Base-by-base conservation (phyloP, 2,797 vertebrate genomes). In the Sebastes minor region DNA sequence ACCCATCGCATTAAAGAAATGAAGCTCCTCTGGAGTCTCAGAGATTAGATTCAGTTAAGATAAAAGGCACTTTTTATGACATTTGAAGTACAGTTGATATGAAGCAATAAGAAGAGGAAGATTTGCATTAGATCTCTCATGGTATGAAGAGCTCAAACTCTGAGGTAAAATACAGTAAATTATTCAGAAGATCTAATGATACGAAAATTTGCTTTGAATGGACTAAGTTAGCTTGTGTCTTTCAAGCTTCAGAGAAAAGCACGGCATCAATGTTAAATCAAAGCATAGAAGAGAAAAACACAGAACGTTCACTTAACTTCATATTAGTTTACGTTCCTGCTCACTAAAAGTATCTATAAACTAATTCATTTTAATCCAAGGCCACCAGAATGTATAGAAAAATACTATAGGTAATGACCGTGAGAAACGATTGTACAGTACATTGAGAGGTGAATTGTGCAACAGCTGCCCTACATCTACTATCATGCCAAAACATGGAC, bases 1-100 rank as follows among this genome's bases (percentile, higher is more conserved):
- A 82, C 27, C 73, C 80, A 63, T 74, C 35, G 5, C 76, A 72
- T 85, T 79, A 78, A 76, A 85, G 53, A 89, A 83, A 86, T 71
- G 3, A 76, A 90, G 80, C 78, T 72, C 75, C 88, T 92, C 59
- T 27, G 6, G 10, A 28, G 33, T 86, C 77, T 78, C 30, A 1
- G 72, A 89, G 86, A 91, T 92, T 82, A 85, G 85, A 92, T 89
- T 83, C 63, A 22, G 79, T 68, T 64, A 2, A 74, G 89, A 92
- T 92, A 71, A 88, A 49, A 85, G 14, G 35, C 60, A 27, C 25
- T 57, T 60, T 88, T 88, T 74, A 86, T 84, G 78, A 69, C 64
- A 74, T 86, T 80, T 86, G 78, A 88, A 81, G 66, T 52, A 27
- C 62, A 52, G 55, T 52, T 74, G 72, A 90, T 83, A 59, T 32